These are phyloP conservation scores for Xiphorhynchus erythropygius DNA, from an alignment of 2,797 vertebrate genomes.

Conservation along the genomic window DNA sequence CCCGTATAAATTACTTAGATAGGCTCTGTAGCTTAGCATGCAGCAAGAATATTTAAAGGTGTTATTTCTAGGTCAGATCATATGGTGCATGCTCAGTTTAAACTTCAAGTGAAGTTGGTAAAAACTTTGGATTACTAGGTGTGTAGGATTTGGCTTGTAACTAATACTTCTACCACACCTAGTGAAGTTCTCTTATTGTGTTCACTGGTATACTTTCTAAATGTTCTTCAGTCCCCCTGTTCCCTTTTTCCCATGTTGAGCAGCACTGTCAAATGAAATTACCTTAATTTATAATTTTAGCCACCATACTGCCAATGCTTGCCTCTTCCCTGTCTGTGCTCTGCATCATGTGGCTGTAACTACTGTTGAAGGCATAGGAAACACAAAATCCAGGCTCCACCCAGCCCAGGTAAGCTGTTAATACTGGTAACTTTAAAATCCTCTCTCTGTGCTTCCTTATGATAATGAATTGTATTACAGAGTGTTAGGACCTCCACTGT, in stretches of 20 bases:
- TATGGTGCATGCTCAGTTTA: neutral
- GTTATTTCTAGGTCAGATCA: neutral
- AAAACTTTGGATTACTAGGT: neutral
- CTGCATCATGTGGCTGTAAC: conserved; percentile 87
- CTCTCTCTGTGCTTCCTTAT: neutral
- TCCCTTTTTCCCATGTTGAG: neutral
- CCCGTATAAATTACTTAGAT: neutral
- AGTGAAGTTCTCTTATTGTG: neutral
- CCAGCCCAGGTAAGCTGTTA: conserved; percentile 80
- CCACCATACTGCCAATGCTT: conserved; percentile 88
- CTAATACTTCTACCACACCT: neutral
- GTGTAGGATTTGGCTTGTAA: neutral
- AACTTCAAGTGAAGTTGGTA: neutral
- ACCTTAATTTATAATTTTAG: conserved; percentile 77
- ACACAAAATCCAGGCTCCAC: conserved; percentile 82
- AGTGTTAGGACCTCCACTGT: neutral
- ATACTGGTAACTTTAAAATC: neutral
- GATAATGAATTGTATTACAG: neutral
- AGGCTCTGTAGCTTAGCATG: neutral
- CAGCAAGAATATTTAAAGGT: neutral
- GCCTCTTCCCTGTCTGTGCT: conserved; percentile 89
- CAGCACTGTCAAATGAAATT: neutral
- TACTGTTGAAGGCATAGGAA: conserved; percentile 87
- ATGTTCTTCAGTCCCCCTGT: neutral
- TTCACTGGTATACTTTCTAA: neutral